These are phyloP conservation scores for Oscheius onirici DNA, from an alignment of 2,888 invertebrate species.

Conservation along the genomic window DNA sequence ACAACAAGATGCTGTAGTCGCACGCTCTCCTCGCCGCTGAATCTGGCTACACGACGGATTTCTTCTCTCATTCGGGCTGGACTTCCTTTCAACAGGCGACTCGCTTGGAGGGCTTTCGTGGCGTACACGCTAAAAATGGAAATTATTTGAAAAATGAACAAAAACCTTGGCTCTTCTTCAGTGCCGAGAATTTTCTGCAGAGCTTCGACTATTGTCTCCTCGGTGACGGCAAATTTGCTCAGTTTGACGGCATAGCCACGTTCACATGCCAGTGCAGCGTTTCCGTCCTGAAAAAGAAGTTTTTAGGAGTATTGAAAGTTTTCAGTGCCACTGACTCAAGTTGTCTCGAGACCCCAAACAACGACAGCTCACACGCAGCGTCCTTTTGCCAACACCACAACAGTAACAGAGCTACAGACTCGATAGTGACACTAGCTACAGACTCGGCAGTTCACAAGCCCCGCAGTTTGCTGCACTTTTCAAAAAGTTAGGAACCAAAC, in stretches of 20 bases:
- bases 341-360: too few relatives aligned
- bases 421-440: too few relatives aligned
- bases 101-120: constrained; percentile 13
- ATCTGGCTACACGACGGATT: constrained; percentile 9
- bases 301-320: too few relatives aligned
- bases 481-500: too few relatives aligned
- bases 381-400: too few relatives aligned
- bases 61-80: constrained; percentile 9
- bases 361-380: too few relatives aligned
- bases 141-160: background rate
- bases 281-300: constrained; percentile 43
- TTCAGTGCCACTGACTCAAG: too few relatives aligned
- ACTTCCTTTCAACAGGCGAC: constrained; percentile 19
- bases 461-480: too few relatives aligned
- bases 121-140: constrained; percentile 14
- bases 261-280: constrained; percentile 37
- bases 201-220: constrained; percentile 32
- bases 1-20: constrained; percentile 33
- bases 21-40: constrained; percentile 7
- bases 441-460: too few relatives aligned
- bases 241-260: constrained; percentile 25
- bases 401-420: too few relatives aligned
- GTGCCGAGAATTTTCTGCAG: constrained; percentile 29
- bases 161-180: constrained; percentile 3
- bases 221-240: constrained; percentile 35